Evolutionary conservation across 2,888 invertebrate genomes (phyloP), one percentile per base, ranked within the genome.

Genomic region (Pandemis corylana): DNA sequence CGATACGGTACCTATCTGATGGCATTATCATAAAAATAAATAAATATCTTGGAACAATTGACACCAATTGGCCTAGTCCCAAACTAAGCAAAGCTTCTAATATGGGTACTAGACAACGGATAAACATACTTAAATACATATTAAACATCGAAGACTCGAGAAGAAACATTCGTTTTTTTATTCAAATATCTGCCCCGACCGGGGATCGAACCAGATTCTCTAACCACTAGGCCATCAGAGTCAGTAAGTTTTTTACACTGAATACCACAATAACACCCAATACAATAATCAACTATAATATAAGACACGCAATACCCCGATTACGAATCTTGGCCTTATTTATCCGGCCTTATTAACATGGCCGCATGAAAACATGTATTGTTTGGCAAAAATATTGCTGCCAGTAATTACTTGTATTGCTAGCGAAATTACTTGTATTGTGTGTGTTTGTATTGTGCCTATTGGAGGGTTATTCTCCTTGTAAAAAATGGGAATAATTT

Each of bases 371-470:
- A 65, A 65, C 13, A 65, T n/a, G 49, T 65, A 49, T 49, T 65
- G 65, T 65, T 49, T 49, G 65, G 65, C 36, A 49, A 65, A 65
- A 49, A 49, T 49, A 65, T 49, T 51, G 65, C 65, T 36, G 5
- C 15, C 36, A 5, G 49, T 64, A 65, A 49, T 65, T 65, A 65
- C 64, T 20, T 20, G 56, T 56, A 56, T 56, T 56, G 56, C 56
- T 9, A 46, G 28, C 20, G 65, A 13, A 28, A 46, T 64, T 44
- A n/a, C 65, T 36, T 65, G 7, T 36, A 65, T 65, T 65, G 49
- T 46, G 28, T 36, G 49, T 64, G 64, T 46, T 20, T 62, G 59
- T 49, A 49, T 28, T 28, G 49, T 12, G 28, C 46, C 5, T 28
- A 28, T n/a, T 62, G 63, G 15, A 15, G 36, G 49, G 49, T 65